Conservation (phyloP, 2,888 invertebrate species). For the Drosophila meridionalis region DNA sequence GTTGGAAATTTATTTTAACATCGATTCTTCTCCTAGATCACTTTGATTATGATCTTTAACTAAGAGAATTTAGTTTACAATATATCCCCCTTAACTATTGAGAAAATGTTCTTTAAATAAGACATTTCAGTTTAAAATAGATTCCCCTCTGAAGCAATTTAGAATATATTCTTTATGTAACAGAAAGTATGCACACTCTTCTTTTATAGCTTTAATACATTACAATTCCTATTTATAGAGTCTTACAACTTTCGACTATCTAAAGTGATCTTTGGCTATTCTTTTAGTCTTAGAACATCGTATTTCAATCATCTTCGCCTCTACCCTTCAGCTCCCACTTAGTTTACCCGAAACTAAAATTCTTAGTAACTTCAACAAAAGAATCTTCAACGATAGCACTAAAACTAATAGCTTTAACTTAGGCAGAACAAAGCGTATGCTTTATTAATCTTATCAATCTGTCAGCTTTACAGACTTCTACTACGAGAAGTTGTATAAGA, state of each 20-base stretch:
- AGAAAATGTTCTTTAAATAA: neutral
- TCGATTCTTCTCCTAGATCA: neutral
- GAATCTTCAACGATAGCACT: neutral
- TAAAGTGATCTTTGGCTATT: constrained; percentile 3
- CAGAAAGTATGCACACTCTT: neutral
- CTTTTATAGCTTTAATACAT: neutral
- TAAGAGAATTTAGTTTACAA: neutral
- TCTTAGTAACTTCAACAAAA: constrained; percentile 1
- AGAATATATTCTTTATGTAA: neutral
- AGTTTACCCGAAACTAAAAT: neutral
- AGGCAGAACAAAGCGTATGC: neutral
- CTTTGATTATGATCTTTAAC: no score
- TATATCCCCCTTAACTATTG: no score
- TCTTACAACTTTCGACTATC: neutral
- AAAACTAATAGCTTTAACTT: constrained; percentile 2
- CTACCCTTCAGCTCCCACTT: neutral
- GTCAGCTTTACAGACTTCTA: neutral
- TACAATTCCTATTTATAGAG: neutral
- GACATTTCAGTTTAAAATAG: neutral
- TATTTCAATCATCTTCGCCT: neutral
- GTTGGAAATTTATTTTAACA: neutral
- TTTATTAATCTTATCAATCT: constrained; percentile 10
- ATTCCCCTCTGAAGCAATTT: neutral
- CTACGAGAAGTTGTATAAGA: neutral
- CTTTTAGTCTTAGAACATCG: neutral